Percentiles rank a stretch among this genome's conserved stretches.
These are phyloP conservation scores for Alces alces DNA, from an alignment of 2,113 vertebrate species.

Conservation along the genomic window DNA sequence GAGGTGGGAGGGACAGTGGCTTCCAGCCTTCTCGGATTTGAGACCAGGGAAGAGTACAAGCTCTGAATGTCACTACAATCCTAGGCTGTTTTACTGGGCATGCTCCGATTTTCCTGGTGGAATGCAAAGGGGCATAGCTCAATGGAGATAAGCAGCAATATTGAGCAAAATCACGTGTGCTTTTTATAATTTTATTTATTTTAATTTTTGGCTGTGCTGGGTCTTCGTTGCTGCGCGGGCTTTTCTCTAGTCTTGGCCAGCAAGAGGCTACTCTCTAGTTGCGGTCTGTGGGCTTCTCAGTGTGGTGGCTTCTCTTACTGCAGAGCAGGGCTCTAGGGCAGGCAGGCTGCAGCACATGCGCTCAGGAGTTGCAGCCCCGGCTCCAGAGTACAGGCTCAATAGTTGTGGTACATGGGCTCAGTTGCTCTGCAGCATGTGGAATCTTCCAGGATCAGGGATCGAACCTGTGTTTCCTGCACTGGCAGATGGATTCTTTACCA, in stretches of 20 bases:
- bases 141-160: rapidly evolving
- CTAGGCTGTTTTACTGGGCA: too few relatives aligned
- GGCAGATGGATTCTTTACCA: not conserved
- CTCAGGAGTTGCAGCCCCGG: not conserved
- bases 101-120: too few relatives aligned
- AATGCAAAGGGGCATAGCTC: not conserved
- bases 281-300: not conserved
- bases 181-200: not conserved
- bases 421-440: not conserved
- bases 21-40: not conserved
- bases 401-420: not conserved
- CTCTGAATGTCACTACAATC: rapidly evolving
- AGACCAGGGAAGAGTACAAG: too few relatives aligned
- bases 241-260: not conserved
- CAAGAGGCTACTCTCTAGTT: not conserved
- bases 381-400: not conserved
- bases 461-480: not conserved
- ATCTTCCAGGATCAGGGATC: not conserved
- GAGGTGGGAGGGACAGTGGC: not conserved
- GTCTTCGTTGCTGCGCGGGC: not conserved
- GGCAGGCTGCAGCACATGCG: not conserved
- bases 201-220: not conserved
- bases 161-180: not conserved
- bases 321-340: not conserved
- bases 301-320: not conserved